A percentile compares a stretch with the other conserved stretches of the same genome.
phyloP scores from a whole-genome alignment of 2,797 vertebrate species.

The Argyrosomus regius region DNA sequence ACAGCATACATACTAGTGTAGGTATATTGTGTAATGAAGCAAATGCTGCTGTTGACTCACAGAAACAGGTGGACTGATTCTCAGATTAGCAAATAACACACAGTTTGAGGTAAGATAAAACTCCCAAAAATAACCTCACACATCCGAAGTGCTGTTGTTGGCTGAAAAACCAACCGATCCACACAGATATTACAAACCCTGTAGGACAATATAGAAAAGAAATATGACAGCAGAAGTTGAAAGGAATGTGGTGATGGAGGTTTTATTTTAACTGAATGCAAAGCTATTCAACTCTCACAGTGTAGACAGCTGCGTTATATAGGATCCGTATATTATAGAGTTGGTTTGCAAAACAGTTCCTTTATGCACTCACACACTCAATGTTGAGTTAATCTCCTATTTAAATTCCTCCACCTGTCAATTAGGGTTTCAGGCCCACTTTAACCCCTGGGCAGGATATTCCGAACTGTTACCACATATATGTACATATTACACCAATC shows the following conservation, averaged over 20 bases:
- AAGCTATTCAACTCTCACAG: background rate
- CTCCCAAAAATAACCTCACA: background rate
- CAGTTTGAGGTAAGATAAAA: conserved; percentile 27
- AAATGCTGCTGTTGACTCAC: conserved; percentile 17
- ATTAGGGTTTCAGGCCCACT: too few relatives aligned
- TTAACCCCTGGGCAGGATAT: too few relatives aligned
- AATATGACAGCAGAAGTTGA: background rate
- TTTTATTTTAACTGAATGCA: background rate
- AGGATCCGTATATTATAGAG: background rate
- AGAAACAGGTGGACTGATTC: conserved; percentile 49
- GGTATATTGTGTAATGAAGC: background rate
- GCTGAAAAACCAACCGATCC: background rate
- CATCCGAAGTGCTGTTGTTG: background rate
- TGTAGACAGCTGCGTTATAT: background rate
- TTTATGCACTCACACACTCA: background rate
- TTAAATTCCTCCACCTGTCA: too few relatives aligned
- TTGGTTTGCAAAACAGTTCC: too few relatives aligned
- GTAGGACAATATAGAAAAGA: background rate
- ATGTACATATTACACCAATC: background rate
- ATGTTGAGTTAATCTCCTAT: too few relatives aligned
- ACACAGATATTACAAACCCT: background rate
- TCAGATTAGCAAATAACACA: conserved; percentile 14
- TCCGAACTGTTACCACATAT: too few relatives aligned
- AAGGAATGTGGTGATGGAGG: too few relatives aligned
- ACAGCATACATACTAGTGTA: background rate